Conservation (phyloP, 2,888 invertebrate species). For the Lamellibrachia satsuma region DNA sequence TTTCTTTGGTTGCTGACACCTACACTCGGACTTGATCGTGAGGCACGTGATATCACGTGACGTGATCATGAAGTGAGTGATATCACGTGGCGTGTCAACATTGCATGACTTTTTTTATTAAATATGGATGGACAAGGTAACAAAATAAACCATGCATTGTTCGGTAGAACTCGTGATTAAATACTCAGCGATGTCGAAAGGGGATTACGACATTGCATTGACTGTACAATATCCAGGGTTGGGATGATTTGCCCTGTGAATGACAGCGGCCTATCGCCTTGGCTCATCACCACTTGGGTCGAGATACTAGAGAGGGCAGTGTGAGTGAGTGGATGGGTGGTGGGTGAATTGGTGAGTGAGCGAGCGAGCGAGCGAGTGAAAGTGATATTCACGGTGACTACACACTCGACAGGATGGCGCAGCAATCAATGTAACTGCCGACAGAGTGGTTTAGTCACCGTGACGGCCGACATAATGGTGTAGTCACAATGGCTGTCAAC, state of each 20-base stretch:
- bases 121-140: neutral
- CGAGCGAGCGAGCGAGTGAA: too few species aligned
- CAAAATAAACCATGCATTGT: neutral
- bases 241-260: neutral
- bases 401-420: too few species aligned
- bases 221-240: neutral
- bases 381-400: too few species aligned
- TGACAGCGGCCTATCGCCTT: too few species aligned
- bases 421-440: too few species aligned
- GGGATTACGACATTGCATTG: neutral
- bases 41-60: neutral
- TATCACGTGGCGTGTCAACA: neutral
- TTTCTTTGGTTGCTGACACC: neutral
- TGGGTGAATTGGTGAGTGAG: too few species aligned
- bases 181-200: neutral
- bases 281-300: too few species aligned
- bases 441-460: too few species aligned
- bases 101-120: conserved; percentile 8
- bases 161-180: neutral
- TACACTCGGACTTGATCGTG: neutral
- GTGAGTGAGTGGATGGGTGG: too few species aligned
- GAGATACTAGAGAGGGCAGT: too few species aligned
- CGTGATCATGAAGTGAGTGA: neutral
- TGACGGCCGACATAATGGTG: too few species aligned
- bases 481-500: too few species aligned